Evolutionary conservation across 2,113 vertebrate genomes (phyloP).

Genomic region (Neotoma lepida): DNA sequence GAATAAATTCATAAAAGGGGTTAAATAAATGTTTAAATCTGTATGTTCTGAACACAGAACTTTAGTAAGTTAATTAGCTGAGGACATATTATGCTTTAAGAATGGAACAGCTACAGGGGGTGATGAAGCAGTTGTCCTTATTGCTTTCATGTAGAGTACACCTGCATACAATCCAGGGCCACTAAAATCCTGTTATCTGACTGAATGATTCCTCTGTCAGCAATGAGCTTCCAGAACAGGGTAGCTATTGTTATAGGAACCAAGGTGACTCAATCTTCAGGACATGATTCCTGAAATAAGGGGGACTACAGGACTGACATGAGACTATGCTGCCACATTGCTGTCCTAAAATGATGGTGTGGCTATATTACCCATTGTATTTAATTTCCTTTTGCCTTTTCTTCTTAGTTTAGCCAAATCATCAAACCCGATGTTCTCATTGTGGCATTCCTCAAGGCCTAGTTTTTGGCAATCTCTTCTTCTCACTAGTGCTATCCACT

Average conservation of each 20-base stretch:
- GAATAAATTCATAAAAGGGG: neutral
- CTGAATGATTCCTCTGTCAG: no score
- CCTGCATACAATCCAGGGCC: neutral
- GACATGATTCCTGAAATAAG: no score
- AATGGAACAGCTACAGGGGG: accelerated
- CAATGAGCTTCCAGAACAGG: no score
- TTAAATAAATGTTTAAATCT: neutral
- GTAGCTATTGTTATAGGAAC: no score
- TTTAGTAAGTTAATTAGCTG: neutral
- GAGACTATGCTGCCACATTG: no score
- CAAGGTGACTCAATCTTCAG: no score
- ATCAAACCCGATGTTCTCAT: neutral
- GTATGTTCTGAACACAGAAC: neutral
- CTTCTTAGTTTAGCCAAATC: neutral
- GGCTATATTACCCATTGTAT: neutral
- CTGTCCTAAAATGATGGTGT: no score
- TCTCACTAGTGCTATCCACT: neutral
- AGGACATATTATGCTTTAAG: neutral
- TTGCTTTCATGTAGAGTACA: neutral
- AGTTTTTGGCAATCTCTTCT: neutral
- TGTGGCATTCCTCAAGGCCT: neutral
- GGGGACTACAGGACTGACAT: no score
- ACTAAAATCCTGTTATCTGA: no score
- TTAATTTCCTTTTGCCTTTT: neutral
- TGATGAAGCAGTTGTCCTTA: accelerated